These are phyloP conservation scores for Dastarcus helophoroides DNA, from an alignment of 2,888 invertebrate species.

Conservation along the genomic window DNA sequence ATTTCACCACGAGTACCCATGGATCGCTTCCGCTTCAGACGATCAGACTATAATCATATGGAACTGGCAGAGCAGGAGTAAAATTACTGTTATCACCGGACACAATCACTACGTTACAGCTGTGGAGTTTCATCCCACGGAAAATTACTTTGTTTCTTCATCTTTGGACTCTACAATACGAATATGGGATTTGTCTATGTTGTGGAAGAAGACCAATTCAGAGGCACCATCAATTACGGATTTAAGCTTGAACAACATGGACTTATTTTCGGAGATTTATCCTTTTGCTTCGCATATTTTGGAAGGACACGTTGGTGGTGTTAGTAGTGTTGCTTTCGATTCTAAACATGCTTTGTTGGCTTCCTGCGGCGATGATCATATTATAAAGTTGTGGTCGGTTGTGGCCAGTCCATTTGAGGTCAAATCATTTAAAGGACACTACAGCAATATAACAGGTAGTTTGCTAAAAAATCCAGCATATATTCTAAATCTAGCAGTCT, in stretches of 20 bases:
- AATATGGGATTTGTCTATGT: constrained; percentile 90
- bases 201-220: constrained; percentile 87
- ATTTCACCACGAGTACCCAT: constrained; percentile 93
- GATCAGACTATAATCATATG: constrained; percentile 90
- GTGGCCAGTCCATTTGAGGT: constrained; percentile 88
- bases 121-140: constrained; percentile 86
- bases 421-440: constrained; percentile 91
- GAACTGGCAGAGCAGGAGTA: constrained; percentile 95
- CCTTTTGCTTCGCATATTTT: constrained; percentile 73
- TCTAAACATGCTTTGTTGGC: constrained; percentile 81
- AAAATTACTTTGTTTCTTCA: constrained; percentile 88
- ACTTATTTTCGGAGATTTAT: constrained; percentile 84
- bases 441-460: constrained; percentile 94
- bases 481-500: too few relatives aligned
- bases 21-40: constrained; percentile 92
- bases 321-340: constrained; percentile 94
- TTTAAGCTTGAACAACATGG: constrained; percentile 72
- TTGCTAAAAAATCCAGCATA: too few relatives aligned
- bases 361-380: constrained; percentile 88
- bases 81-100: constrained; percentile 78
- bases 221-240: constrained; percentile 78
- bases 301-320: constrained; percentile 84
- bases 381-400: constrained; percentile 92
- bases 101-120: constrained; percentile 99
- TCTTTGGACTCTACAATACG: constrained; percentile 90